Percentiles rank a stretch among this genome's conserved stretches.
Conservation (phyloP, 2,888 invertebrate genomes). For the Cyrtodaria siliqua region DNA sequence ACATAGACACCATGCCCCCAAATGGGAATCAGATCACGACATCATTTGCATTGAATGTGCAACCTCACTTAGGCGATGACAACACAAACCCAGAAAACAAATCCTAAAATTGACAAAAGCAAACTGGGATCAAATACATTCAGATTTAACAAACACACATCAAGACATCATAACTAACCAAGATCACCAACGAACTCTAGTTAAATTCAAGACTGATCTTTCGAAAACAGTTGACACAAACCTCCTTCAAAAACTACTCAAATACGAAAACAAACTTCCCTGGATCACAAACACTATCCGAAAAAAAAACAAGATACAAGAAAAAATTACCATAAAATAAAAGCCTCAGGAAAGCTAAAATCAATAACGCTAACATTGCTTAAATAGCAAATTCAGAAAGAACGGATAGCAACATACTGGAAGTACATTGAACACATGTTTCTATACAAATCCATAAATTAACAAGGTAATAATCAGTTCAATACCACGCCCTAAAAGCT, state of each 20-base stretch:
- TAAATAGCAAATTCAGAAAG: neutral
- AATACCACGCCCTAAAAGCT: neutral
- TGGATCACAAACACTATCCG: neutral
- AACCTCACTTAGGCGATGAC: slow-evolving; percentile 14
- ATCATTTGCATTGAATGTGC: neutral
- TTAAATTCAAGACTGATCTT: too few relatives aligned
- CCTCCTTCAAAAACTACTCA: neutral
- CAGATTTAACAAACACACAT: slow-evolving; percentile 6
- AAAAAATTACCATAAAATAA: neutral
- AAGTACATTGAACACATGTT: neutral
- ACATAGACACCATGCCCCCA: slow-evolving; percentile 15
- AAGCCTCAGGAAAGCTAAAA: neutral
- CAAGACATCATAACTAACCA: neutral
- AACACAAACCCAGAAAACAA: slow-evolving; percentile 10
- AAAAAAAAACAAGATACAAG: slow-evolving; percentile 5
- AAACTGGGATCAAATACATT: slow-evolving; percentile 14
- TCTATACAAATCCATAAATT: neutral
- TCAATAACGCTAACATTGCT: neutral
- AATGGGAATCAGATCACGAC: slow-evolving; percentile 19
- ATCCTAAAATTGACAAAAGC: slow-evolving; percentile 17
- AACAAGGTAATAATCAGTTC: neutral
- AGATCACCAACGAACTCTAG: neutral
- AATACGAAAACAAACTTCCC: slow-evolving; percentile 1
- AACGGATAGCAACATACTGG: neutral
- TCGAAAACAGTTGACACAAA: neutral